Evolutionary conservation across 2,797 vertebrate species (phyloP), one percentile per base, ranked within the genome.

Genomic region (Coranthus polyacanthus): DNA sequence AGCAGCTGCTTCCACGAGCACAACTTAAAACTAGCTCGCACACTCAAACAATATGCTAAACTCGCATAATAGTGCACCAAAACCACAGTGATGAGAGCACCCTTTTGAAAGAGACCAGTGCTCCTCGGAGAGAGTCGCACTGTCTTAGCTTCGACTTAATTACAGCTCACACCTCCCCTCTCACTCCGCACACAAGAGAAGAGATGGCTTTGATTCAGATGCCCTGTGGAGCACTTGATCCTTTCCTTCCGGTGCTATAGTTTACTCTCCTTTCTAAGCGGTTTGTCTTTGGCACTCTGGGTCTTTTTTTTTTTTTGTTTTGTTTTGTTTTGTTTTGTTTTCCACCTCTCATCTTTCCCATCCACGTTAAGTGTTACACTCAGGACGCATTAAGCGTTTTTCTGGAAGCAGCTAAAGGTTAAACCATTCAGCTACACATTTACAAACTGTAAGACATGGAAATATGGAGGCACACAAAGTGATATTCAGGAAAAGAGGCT

Each of bases 171-270:
- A 75, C 72, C 80, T 83, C 78, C 78, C 46, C 54, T 72, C 71
- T 63, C 75, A 1, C 49, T 65, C 62, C 6, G 55, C 41, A n/a
- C 68, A 65, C 57, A 50, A 64, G 73, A 79, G 76, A 70, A 56
- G 58, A 72, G 69, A 74, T 56, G 56, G 65, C 83, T 89, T 83
- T 88, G 89, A 89, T 89, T 86, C 82, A 54, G 81, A 72, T 68
- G 71, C 85, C 89, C 90, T 29, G 72, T 71, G 83, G 81, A 91
- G 87, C 81, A 72, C 79, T 87, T 65, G 60, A 84, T 84, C 83
- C 83, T 59, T 79, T 76, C 80, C 78, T 86, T 82, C 87, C 79
- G 64, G 73, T 74, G 68, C 66, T 77, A 69, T 75, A 68, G 32
- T 81, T 79, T 79, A 61, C 79, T 79, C 79, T 56, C 41, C 50